Evolutionary conservation across 35 echinoderm and acorn worm genomes (phyloP).

Genomic region (Ophiothrix spiculata): DNA sequence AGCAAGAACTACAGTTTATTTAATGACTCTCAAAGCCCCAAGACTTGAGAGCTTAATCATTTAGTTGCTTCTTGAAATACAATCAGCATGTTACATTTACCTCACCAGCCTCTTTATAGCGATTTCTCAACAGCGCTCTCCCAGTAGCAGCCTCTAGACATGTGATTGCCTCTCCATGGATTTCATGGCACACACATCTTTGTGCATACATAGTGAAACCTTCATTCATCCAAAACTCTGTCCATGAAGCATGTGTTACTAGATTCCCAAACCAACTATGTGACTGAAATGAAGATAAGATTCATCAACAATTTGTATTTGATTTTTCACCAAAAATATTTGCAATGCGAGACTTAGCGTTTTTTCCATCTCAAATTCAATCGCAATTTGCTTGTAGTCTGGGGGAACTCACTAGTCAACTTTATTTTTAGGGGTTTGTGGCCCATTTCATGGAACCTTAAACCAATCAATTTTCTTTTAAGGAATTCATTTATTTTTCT

Average conservation of each 20-base stretch:
- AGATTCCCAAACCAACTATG: constrained; percentile 92
- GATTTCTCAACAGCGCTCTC: constrained; percentile 40
- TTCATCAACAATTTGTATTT: neutral
- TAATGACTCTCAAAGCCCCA: too few species aligned
- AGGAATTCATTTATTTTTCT: too few species aligned
- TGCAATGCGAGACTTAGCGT: too few species aligned
- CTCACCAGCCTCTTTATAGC: constrained; percentile 49
- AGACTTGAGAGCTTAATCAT: too few species aligned
- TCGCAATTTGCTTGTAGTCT: too few species aligned
- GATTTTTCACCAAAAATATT: neutral
- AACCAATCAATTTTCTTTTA: too few species aligned
- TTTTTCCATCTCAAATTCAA: too few species aligned
- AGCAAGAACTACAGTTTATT: too few species aligned
- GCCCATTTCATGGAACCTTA: too few species aligned
- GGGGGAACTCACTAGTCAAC: too few species aligned
- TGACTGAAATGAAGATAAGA: constrained; percentile 33
- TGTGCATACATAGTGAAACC: constrained; percentile 83
- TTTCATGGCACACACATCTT: constrained; percentile 51
- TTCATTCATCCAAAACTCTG: constrained; percentile 82
- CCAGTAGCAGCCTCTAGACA: constrained; percentile 57
- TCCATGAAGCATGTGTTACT: constrained; percentile 80
- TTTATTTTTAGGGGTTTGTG: too few species aligned
- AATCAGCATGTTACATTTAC: constrained; percentile 11
- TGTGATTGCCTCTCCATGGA: constrained; percentile 49
- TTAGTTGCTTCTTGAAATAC: too few species aligned